These are phyloP conservation scores for Myotis myotis DNA, from an alignment of 2,797 vertebrate species.

Conservation along the genomic window DNA sequence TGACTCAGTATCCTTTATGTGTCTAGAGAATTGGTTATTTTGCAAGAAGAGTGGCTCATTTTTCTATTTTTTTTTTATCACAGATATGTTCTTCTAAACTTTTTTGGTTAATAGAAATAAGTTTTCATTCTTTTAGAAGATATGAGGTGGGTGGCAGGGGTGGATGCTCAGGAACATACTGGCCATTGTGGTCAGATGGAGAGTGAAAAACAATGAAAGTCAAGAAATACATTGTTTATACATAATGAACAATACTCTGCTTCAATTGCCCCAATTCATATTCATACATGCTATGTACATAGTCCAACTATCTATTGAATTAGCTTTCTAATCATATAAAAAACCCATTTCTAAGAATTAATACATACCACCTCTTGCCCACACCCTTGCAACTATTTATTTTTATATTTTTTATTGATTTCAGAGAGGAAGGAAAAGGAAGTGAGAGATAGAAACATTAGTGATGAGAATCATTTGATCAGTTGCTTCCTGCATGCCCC, in stretches of 20 bases:
- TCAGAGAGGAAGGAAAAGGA: too few species aligned
- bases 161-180: conserved; percentile 44
- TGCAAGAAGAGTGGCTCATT: background rate
- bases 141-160: conserved; percentile 6
- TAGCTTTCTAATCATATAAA: background rate
- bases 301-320: background rate
- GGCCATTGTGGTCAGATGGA: conserved; percentile 5
- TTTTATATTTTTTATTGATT: too few species aligned
- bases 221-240: conserved; percentile 49
- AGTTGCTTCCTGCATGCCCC: too few species aligned
- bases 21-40: background rate
- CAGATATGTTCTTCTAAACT: background rate
- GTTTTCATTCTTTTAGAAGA: conserved; percentile 42
- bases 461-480: too few species aligned
- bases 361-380: background rate
- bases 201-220: conserved; percentile 9
- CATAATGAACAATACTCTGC: conserved; percentile 6
- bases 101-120: conserved; percentile 33
- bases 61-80: conserved; percentile 40
- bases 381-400: background rate
- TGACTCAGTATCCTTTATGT: background rate
- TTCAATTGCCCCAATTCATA: background rate
- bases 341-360: conserved; percentile 36
- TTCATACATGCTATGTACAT: conserved; percentile 11
- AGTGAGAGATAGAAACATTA: too few species aligned